Conservation (phyloP, 2,888 invertebrate species). For the Andrena bucephala region DNA sequence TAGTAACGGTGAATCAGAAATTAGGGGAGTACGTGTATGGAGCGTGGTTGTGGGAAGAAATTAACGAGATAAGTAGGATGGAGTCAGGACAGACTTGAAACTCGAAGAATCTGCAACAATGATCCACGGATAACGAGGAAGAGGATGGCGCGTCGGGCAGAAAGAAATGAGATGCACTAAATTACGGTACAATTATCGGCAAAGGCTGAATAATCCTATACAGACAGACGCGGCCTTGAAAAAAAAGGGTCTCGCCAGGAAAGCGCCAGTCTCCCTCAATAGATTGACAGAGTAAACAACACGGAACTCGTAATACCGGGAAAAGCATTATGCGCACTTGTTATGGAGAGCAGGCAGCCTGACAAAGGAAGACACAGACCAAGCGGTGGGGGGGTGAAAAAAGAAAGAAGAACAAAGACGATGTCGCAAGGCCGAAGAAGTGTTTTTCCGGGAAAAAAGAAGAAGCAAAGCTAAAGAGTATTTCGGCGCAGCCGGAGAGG, state of each 20-base stretch:
- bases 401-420: conserved; percentile 11
- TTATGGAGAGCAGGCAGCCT: too few species aligned
- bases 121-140: conserved; percentile 3
- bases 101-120: background rate
- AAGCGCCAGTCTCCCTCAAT: too few species aligned
- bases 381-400: background rate
- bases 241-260: background rate
- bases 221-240: background rate
- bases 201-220: background rate
- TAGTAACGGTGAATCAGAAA: too few species aligned
- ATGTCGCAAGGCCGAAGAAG: conserved; percentile 25
- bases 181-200: background rate
- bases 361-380: too few species aligned
- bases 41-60: too few species aligned
- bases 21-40: too few species aligned
- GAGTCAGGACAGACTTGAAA: background rate
- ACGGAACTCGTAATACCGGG: too few species aligned
- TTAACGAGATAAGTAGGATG: background rate
- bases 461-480: background rate
- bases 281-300: too few species aligned
- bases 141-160: background rate
- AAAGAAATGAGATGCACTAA: background rate
- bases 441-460: conserved; percentile 13
- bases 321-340: too few species aligned
- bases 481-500: background rate